A percentile compares a stretch with the other conserved stretches of the same genome.
Evolutionary conservation across 2,113 vertebrate species (phyloP).

Genomic region (Pristiophorus japonicus): DNA sequence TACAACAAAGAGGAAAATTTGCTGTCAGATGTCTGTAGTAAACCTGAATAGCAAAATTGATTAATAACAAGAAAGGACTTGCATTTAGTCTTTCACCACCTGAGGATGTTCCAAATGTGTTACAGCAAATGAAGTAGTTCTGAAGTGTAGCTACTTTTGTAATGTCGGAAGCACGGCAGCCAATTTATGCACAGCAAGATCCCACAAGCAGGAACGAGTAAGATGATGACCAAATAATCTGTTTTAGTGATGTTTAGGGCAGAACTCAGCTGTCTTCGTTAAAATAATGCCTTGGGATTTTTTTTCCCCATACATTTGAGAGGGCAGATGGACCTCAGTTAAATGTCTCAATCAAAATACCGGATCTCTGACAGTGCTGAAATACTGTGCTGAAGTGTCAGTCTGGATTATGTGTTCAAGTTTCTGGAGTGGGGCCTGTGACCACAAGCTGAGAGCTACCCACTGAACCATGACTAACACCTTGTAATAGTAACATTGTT

Average conservation of each 20-base stretch:
- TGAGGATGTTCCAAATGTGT: background rate
- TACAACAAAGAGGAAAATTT: no score
- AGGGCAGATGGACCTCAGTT: background rate
- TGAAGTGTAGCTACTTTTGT: background rate
- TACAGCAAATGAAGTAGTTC: background rate
- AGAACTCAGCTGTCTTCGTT: background rate
- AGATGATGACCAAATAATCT: background rate
- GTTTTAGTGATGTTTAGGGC: background rate
- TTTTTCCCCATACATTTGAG: background rate
- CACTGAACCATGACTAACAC: background rate
- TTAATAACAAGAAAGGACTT: no score
- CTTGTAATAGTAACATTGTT: no score
- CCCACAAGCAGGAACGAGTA: background rate
- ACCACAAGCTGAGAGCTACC: background rate
- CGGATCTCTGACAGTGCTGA: background rate
- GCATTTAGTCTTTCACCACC: background rate
- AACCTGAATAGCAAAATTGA: no score
- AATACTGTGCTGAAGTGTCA: background rate
- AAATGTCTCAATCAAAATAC: background rate
- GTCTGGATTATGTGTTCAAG: background rate
- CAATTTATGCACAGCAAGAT: background rate
- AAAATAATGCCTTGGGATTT: background rate
- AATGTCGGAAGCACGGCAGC: background rate
- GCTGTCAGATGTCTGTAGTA: no score
- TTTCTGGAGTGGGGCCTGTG: background rate